Conservation (phyloP, 2,888 invertebrate genomes). For the Eustalomyia histrio region DNA sequence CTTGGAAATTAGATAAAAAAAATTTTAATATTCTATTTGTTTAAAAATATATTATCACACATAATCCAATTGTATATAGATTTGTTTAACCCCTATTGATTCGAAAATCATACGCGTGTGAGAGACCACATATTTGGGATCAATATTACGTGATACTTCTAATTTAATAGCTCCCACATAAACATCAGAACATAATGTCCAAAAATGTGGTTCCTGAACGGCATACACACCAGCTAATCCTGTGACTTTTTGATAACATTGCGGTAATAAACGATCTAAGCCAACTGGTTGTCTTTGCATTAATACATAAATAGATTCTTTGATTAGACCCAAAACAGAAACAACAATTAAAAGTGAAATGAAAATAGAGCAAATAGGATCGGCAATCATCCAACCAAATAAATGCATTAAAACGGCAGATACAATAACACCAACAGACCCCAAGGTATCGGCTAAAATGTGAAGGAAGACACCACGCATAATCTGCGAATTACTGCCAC, state of each 20-base stretch:
- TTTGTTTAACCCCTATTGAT: conserved; percentile 92
- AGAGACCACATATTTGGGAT: conserved; percentile 94
- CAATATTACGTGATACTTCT: conserved; percentile 95
- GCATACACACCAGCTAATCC: conserved; percentile 96
- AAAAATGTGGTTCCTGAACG: conserved; percentile 98
- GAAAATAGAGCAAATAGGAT: conserved; percentile 98
- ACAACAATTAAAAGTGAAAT: conserved; percentile 93
- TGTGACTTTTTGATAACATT: conserved; percentile 93
- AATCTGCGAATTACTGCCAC: conserved; percentile 89
- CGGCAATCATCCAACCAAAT: conserved; percentile 99
- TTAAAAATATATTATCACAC: conserved; percentile 80
- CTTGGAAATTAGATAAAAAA: background rate
- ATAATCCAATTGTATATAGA: conserved; percentile 96
- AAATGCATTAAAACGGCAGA: conserved; percentile 95
- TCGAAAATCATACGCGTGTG: conserved; percentile 97
- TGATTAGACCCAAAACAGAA: conserved; percentile 91
- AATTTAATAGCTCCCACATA: conserved; percentile 96
- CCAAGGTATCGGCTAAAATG: conserved; percentile 96
- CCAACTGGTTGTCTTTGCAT: conserved; percentile 95
- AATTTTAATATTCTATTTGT: conserved; percentile 47
- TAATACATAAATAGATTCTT: conserved; percentile 92
- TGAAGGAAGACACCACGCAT: conserved; percentile 98
- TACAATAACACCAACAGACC: conserved; percentile 97
- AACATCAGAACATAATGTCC: conserved; percentile 97
- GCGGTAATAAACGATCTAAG: conserved; percentile 90